Evolutionary conservation across 2,888 invertebrate genomes (phyloP).

Genomic region (Dendrolimus pini): DNA sequence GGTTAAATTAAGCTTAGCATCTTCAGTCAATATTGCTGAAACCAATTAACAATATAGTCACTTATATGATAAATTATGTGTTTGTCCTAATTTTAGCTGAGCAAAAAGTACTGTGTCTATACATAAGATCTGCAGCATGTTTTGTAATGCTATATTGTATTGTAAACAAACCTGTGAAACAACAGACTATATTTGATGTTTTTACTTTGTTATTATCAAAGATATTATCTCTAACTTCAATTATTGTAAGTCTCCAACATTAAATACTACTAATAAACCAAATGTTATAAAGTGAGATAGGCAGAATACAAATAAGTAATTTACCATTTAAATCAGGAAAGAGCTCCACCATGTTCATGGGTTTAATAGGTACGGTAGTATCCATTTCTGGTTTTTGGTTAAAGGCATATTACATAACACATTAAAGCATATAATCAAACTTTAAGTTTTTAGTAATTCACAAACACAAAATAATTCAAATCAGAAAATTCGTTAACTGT

Average conservation of each 20-base stretch:
- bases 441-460: neutral
- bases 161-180: too few species aligned
- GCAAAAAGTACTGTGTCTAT: neutral
- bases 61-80: neutral
- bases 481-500: neutral
- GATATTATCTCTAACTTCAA: too few species aligned
- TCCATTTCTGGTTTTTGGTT: slow-evolving; percentile 24
- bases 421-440: too few species aligned
- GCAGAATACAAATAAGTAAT: slow-evolving; percentile 5
- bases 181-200: too few species aligned
- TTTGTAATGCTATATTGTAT: neutral
- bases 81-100: neutral
- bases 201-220: too few species aligned
- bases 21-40: slow-evolving; percentile 45
- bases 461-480: neutral
- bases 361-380: slow-evolving; percentile 29
- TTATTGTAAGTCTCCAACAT: too few species aligned
- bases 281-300: too few species aligned
- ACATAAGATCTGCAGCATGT: neutral
- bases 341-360: slow-evolving; percentile 51
- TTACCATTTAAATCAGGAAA: slow-evolving; percentile 46
- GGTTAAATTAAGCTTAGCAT: slow-evolving; percentile 34
- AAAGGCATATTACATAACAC: neutral
- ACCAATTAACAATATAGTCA: slow-evolving; percentile 5
- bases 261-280: too few species aligned